Evolutionary conservation across 1,140 invertebrate species (phyloP), one percentile per base, ranked within the genome.

Genomic region (Chionoecetes opilio): DNA sequence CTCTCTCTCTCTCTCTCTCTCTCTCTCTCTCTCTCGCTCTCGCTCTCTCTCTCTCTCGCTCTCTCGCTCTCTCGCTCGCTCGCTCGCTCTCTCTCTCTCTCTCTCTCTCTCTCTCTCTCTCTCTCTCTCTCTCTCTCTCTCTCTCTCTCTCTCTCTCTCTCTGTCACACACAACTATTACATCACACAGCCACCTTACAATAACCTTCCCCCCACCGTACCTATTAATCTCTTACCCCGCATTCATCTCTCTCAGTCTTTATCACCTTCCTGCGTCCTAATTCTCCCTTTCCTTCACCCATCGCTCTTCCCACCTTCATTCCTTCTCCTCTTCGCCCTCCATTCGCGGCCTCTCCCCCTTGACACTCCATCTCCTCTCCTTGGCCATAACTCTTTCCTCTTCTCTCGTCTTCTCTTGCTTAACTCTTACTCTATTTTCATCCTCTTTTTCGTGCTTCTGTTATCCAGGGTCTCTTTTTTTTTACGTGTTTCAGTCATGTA

Each of bases 221-320:
- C 89, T 91, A 91, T 91, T 91, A 91, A 91, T 91, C 89, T 91
- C 89, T 91, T 91, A 91, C 75, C 63, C 53, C 89, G 75, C 89
- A 91, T 91, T 75, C 89, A 91, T 91, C 89, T 91, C 75, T 63
- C 31, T 34, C 29, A 3, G 89, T 91, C 89, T 91, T 91, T 91
- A 91, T 91, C 89, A 91, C 89, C 89, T 91, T 35, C 89, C 35
- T 31, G 38, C 89, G 34, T 53, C 75, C 89, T 91, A 75, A 75
- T 91, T 75, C 89, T 34, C 89, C 89, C 89, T 63, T 53, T 91
- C 89, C 46, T 91, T 91, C 89, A 91, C 41, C 89, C 89, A 91
- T 91, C 35, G 53, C 89, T 91, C 89, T 91, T 91, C 46, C 46
- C 41, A 75, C 46, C 89, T 91, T 46, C 32, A 91, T 91, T 91